Evolutionary conservation across 1,140 invertebrate genomes (phyloP), one percentile per base, ranked within the genome.

Genomic region (Hypsibius dujardini): DNA sequence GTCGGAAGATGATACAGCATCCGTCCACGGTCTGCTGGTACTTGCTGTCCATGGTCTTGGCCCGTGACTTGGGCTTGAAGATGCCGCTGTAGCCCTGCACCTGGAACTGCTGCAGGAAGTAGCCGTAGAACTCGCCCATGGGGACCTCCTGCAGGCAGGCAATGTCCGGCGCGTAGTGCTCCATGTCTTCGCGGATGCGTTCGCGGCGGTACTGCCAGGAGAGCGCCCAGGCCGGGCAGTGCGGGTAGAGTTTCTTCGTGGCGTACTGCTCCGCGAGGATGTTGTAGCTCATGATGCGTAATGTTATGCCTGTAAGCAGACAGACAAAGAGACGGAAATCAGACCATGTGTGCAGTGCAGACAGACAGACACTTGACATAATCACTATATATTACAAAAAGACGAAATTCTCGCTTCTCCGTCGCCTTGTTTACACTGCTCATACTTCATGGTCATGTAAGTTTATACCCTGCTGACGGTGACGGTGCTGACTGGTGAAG

Each of bases 1-100:
- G 12, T 80, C 89, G 84, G 81, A 87, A 99, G 82, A 99, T 98
- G 75, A 99, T 97, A 72, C 95, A 95, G 84, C 95, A 98, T 72
- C 96, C 96, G 81, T 99, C 96, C 2, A 99, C 96, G 81, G 90
- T 92, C 81, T 96, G 97, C 74, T 92, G 83, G 76, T 99, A 95
- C 74, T 88, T 87, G 77, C 97, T 93, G 1, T 87, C 86, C 95
- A 99, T 98, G 50, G 95, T 98, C 79, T 97, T 95, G 1, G 95
- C 95, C 74, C 96, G 84, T 1, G 94, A 97, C 82, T 99, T 98
- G 0, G 95, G 92, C 46, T 92, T 93, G 81, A 98, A 98, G 72
- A 98, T 96, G n/a, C 95, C 95, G 74, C 92, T 88, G 79, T 98
- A 99, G n/a, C 82, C 82, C 47, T 77, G 76, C 1, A 76, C 72